phyloP scores from a whole-genome alignment of 1,140 invertebrate genomes.

The Chlorops oryzae region DNA sequence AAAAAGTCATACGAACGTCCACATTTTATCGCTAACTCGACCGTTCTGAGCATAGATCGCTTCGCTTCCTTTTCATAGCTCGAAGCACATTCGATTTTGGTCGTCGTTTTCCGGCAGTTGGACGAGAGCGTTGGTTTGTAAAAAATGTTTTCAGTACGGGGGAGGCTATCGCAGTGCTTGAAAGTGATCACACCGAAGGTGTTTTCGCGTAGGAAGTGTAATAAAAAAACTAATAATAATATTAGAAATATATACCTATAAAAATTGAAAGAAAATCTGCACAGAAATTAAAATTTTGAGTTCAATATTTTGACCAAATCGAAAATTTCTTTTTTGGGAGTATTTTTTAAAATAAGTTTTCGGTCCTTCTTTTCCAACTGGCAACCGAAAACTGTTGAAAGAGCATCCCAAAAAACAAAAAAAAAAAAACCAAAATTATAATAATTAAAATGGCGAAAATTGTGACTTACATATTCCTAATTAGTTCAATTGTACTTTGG shows the following conservation, averaged over 20 bases:
- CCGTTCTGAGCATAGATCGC: not conserved
- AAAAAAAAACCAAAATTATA: not conserved
- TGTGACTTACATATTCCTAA: constrained; percentile 42
- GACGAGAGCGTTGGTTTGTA: not conserved
- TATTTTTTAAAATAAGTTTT: not conserved
- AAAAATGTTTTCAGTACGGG: constrained; percentile 12
- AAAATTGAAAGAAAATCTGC: not conserved
- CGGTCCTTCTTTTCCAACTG: too few relatives aligned
- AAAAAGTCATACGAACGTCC: too few relatives aligned
- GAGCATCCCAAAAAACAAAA: not conserved
- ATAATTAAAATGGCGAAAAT: constrained; percentile 35
- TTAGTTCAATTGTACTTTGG: constrained; percentile 36
- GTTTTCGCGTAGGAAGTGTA: not conserved
- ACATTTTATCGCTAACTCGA: not conserved
- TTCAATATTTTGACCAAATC: not conserved
- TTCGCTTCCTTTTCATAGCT: not conserved
- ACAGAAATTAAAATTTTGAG: not conserved
- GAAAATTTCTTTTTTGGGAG: not conserved
- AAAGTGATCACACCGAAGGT: not conserved
- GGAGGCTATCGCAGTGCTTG: constrained; percentile 4
- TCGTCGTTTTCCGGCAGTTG: not conserved
- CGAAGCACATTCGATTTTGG: not conserved
- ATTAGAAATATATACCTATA: not conserved
- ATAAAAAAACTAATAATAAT: not conserved
- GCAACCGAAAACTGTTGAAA: too few relatives aligned